Evolutionary conservation across 2,888 invertebrate species (phyloP).

Genomic region (Hedychridium roseum): DNA sequence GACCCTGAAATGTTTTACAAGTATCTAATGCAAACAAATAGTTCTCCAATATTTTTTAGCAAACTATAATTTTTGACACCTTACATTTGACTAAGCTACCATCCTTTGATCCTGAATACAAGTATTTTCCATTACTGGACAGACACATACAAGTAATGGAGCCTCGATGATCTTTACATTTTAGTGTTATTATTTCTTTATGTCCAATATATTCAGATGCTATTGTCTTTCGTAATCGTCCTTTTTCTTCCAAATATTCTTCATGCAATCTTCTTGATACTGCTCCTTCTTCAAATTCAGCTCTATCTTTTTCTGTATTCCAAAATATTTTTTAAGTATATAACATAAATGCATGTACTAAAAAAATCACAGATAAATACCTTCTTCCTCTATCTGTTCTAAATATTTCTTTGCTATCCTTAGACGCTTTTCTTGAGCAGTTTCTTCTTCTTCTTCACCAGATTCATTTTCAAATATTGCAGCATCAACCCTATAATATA

Average conservation of each 20-base stretch:
- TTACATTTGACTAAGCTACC: slow-evolving; percentile 86
- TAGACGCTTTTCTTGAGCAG: slow-evolving; percentile 89
- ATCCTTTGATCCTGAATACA: slow-evolving; percentile 90
- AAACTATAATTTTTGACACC: slow-evolving; percentile 28
- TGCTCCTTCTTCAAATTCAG: slow-evolving; percentile 71
- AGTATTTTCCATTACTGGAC: slow-evolving; percentile 74
- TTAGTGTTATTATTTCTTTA: slow-evolving; percentile 65
- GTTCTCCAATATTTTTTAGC: slow-evolving; percentile 16
- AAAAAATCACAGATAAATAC: no score
- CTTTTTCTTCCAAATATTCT: slow-evolving; percentile 87
- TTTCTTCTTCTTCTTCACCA: slow-evolving; percentile 76
- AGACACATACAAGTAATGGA: slow-evolving; percentile 84
- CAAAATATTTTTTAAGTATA: no score
- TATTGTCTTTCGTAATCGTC: slow-evolving; percentile 78
- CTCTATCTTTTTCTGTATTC: slow-evolving; percentile 73
- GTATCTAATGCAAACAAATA: slow-evolving; percentile 9
- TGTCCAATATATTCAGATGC: slow-evolving; percentile 71
- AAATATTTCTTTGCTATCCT: slow-evolving; percentile 90
- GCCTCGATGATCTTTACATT: slow-evolving; percentile 80
- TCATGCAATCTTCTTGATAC: slow-evolving; percentile 81
- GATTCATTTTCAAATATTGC: slow-evolving; percentile 58
- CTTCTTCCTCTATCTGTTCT: slow-evolving; percentile 83
- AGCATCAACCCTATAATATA: background rate
- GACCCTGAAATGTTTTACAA: slow-evolving; percentile 63
- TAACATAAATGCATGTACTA: no score